These are phyloP conservation scores for Propithecus perrieri DNA, from an alignment of 2,797 vertebrate genomes.

Conservation along the genomic window DNA sequence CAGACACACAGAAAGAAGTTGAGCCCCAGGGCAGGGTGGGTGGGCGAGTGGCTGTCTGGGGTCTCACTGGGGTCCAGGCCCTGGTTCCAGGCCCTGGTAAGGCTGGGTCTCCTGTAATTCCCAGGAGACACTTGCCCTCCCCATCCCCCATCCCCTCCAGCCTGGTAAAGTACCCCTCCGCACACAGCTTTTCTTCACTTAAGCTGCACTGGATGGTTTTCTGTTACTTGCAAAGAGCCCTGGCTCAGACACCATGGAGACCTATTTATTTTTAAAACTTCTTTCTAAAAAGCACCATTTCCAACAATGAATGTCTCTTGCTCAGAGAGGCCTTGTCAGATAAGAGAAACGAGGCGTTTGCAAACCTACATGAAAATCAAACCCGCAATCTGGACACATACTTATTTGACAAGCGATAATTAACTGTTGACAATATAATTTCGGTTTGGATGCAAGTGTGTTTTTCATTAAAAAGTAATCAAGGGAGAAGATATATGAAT, in stretches of 20 bases:
- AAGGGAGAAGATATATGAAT: slow-evolving; percentile 73
- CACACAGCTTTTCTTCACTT: background rate
- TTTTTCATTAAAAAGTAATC: slow-evolving; percentile 82
- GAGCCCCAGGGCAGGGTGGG: accelerated
- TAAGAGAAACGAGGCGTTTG: slow-evolving; percentile 40
- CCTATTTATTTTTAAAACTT: slow-evolving; percentile 71
- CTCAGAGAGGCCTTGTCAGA: slow-evolving; percentile 57
- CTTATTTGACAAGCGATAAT: slow-evolving; percentile 85
- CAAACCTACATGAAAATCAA: slow-evolving; percentile 70
- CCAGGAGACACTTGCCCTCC: background rate
- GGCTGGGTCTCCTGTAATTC: background rate
- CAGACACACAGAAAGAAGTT: background rate
- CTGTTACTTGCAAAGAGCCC: slow-evolving; percentile 28
- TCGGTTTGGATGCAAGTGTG: slow-evolving; percentile 77
- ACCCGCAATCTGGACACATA: slow-evolving; percentile 62
- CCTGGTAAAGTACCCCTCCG: background rate
- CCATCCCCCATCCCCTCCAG: background rate
- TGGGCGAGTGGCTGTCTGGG: background rate
- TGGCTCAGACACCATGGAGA: slow-evolving; percentile 67
- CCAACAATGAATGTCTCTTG: slow-evolving; percentile 45
- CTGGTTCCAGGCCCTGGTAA: background rate
- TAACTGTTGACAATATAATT: slow-evolving; percentile 84
- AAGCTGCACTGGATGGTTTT: background rate
- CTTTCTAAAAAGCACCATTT: slow-evolving; percentile 58
- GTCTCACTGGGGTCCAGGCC: background rate